Evolutionary conservation across 37 sponge, comb jelly and placozoan genomes (phyloP).

Genomic region (Chondrilla cf. caribensis): DNA sequence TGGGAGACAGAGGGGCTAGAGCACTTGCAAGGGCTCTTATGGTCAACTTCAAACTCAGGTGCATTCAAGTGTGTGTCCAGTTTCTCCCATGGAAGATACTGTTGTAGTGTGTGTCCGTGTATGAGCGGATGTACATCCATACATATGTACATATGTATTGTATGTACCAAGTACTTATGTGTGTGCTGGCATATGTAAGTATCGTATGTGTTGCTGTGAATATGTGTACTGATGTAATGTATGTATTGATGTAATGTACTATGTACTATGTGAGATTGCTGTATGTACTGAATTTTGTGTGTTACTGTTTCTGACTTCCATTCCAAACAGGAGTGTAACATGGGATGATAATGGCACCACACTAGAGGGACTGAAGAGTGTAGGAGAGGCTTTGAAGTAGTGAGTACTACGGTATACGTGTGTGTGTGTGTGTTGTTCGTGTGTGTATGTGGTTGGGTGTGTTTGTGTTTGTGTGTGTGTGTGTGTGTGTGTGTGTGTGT

Average conservation of each 20-base stretch:
- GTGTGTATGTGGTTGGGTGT: too few relatives aligned
- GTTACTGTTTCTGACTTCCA: too few relatives aligned
- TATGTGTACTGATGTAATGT: neutral
- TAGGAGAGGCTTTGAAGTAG: constrained; percentile 68
- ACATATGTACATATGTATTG: neutral
- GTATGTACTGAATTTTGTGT: too few relatives aligned
- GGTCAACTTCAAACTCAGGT: constrained; percentile 29
- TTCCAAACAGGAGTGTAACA: constrained; percentile 27
- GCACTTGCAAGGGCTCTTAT: constrained; percentile 43
- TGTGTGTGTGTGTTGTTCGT: neutral
- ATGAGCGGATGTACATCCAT: neutral
- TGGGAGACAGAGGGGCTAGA: constrained; percentile 56
- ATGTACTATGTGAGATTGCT: too few relatives aligned
- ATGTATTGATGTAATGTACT: too few relatives aligned
- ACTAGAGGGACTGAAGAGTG: constrained; percentile 47
- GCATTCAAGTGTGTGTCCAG: neutral
- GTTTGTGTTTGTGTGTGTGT: neutral
- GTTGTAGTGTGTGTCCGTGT: constrained; percentile 15
- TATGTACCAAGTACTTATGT: neutral
- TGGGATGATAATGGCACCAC: constrained; percentile 76
- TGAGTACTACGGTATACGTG: constrained; percentile 19
- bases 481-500: neutral
- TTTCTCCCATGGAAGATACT: too few relatives aligned
- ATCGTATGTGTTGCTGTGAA: too few relatives aligned
- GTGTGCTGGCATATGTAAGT: neutral